Base-by-base conservation (phyloP, 1,140 invertebrate species). In the Stenopsyche tienmushanensis region DNA sequence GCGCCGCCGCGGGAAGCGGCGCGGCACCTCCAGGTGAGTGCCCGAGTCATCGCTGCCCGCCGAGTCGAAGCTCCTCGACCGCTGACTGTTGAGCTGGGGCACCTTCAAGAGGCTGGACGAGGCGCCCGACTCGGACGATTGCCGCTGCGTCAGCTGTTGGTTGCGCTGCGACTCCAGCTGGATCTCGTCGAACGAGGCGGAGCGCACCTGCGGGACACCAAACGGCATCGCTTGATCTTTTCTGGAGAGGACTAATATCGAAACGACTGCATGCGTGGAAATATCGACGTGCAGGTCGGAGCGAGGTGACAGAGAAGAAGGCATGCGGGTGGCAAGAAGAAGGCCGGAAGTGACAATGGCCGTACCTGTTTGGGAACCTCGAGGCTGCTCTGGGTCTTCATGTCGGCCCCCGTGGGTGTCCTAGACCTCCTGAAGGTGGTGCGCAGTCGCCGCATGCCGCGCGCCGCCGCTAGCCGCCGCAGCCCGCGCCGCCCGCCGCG, bases 301-400 rank as follows among this genome's bases (percentile, higher is more conserved):
- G 47, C 21, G 3, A 18, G 2, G 3, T 44, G 3, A 3, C 13
- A 50, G 13, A 50, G 10, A 24, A 25, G 50, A 18, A 9, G 49
- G 49, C 13, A 17, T 13, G 20, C 24, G 50, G 50, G 25, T 18
- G 50, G 24, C 7, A 3, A 50, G 2, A 13, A 15, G 5, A 3
- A 50, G 13, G 18, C 41, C 41, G 41, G 13, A 2, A 3, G 13
- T 15, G 3, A 44, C 13, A 39, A 29, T 2, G 2, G 13, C 25
- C 78, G 77, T 71, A 92, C 88, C 82, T 92, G 91, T 74, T 92
- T 92, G 34, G 91, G 91, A 62, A 93, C 90, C 76, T 93, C 91
- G 62, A 93, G 84, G 76, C 90, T 93, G 80, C 89, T 91, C 76
- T 93, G 91, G 62, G 89, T 91, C 82, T 93, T 93, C 90, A 93